Base-by-base conservation (phyloP, 2,113 vertebrate genomes). In the Xiphophorus hellerii region DNA sequence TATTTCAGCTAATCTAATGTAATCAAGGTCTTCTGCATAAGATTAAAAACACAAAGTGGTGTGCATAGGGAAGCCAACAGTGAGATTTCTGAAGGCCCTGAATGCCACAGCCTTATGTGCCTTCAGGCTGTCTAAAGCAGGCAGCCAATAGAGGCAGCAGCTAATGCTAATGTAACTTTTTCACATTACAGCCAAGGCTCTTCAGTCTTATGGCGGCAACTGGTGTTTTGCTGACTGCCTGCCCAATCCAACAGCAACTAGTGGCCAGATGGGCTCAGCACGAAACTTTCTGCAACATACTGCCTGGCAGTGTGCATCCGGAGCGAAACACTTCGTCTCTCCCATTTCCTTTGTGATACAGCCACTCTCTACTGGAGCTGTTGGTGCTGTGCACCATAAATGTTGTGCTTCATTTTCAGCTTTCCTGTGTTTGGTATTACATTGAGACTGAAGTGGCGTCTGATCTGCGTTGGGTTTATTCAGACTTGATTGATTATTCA, bases 161-260 rank as follows among this genome's bases (percentile, higher is more conserved):
- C 27, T 4, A 86, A 78, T 85, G 86, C 69, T 88, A 85, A 89
- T 27, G 11, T 44, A 51, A 29, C 62, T 58, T 84, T 90, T 78
- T 63, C 42, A 62, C 51, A 70, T 60, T 65, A 71, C 48, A 79
- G 78, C 27, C 71, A 64, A 77, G 31, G 33, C 42, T 85, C 9
- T 2, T 74, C 62, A 37, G 28, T 48, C 65, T 81, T 42, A 70
- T 39, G 58, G 73, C 48, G 42, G 67, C 54, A 61, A 67, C 3
- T 1, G 69, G 11, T 44, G 35, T 61, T 66, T 22, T 60, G 20
- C 69, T 66, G n/a, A 51, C 31, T 66, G 42, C 66, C 65, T 73
- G 70, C n/a, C 22, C 37, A 3, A 60, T 83, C 67, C 72, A 76
- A 27, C 72, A 54, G 77, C 74, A 71, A 74, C 70, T 33, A 66